Conservation (phyloP, 1,140 invertebrate genomes). For the Brachionus calyciflorus region DNA sequence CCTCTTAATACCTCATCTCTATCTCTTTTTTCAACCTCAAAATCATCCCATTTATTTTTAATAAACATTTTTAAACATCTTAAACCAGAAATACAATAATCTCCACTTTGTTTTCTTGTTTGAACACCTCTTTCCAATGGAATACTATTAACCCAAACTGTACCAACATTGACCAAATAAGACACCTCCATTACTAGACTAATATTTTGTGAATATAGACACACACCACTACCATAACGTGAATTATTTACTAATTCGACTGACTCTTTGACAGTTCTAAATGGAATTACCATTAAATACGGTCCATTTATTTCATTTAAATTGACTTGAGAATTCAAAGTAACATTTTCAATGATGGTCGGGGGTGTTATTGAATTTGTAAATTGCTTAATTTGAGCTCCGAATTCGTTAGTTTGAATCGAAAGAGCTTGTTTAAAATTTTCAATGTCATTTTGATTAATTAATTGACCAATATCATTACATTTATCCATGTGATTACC, state of each 20-base stretch:
- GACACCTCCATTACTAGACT: conserved; percentile 64
- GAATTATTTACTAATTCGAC: conserved; percentile 65
- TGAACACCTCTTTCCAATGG: conserved; percentile 63
- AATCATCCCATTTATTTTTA: not conserved
- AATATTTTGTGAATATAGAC: conserved; percentile 66
- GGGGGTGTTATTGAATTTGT: not conserved
- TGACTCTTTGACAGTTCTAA: conserved; percentile 67
- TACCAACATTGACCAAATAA: conserved; percentile 62
- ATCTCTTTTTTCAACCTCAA: no score
- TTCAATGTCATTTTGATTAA: conserved; percentile 55
- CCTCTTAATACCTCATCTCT: not conserved
- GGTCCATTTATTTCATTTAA: conserved; percentile 53
- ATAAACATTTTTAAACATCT: conserved; percentile 47
- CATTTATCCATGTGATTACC: conserved; percentile 62
- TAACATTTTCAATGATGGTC: not conserved
- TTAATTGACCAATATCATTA: conserved; percentile 60
- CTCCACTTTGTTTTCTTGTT: conserved; percentile 63
- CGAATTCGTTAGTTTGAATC: conserved; percentile 52
- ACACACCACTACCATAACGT: conserved; percentile 62
- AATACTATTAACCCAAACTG: conserved; percentile 66
- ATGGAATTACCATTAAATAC: conserved; percentile 63
- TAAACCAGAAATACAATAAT: conserved; percentile 58
- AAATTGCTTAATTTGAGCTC: not conserved
- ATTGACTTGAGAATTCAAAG: conserved; percentile 47
- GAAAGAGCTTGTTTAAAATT: conserved; percentile 54